Conservation (phyloP, 2,888 invertebrate genomes). For the Drosophila flavopinicola region DNA sequence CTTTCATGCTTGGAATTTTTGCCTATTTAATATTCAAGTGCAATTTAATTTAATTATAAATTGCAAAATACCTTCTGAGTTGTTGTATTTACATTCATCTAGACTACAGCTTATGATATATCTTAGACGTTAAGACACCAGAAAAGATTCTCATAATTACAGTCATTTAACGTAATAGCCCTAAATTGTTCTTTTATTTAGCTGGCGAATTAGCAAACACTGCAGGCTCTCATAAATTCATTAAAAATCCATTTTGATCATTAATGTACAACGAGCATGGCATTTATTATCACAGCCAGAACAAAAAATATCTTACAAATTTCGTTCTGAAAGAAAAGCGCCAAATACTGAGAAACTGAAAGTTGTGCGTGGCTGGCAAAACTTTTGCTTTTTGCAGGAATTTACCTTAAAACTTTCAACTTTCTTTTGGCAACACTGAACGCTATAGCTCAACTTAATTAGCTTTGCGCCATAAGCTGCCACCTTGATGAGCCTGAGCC, state of each 20-base stretch:
- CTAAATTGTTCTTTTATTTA: slow-evolving; percentile 34
- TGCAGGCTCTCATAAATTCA: slow-evolving; percentile 41
- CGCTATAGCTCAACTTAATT: slow-evolving; percentile 27
- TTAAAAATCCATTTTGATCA: slow-evolving; percentile 57
- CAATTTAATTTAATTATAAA: no score
- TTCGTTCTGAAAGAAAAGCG: neutral
- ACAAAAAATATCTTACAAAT: slow-evolving; percentile 10
- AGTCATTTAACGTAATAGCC: neutral
- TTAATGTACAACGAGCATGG: slow-evolving; percentile 5
- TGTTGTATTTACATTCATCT: no score
- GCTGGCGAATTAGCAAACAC: slow-evolving; percentile 24
- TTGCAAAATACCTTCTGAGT: no score
- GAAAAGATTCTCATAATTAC: neutral
- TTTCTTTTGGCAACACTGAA: slow-evolving; percentile 14
- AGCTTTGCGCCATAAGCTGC: slow-evolving; percentile 25
- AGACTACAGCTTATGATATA: neutral
- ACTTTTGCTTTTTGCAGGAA: slow-evolving; percentile 9
- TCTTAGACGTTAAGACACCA: neutral
- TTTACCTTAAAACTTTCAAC: slow-evolving; percentile 11
- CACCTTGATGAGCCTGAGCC: slow-evolving; percentile 14
- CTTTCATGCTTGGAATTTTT: no score
- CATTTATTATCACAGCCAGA: neutral
- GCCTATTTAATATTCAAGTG: no score
- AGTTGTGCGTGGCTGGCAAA: slow-evolving; percentile 1
- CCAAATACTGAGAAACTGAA: slow-evolving; percentile 19